Percentiles rank a stretch among this genome's conserved stretches.
Conservation (phyloP, 2,888 invertebrate species). For the Minunthozetes semirufus region DNA sequence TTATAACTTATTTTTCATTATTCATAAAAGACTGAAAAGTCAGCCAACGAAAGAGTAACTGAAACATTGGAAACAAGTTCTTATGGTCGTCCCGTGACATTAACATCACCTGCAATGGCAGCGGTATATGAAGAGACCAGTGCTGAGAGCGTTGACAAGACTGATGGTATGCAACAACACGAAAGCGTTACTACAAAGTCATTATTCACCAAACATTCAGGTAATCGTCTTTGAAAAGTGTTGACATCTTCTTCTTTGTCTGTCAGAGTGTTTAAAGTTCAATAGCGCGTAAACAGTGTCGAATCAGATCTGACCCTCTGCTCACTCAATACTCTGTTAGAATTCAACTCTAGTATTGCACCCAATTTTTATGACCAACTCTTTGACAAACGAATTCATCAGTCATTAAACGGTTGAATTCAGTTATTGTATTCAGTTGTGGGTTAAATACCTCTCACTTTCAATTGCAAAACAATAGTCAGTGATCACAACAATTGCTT, state of each 20-base stretch:
- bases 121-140: slow-evolving; percentile 29
- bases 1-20: neutral
- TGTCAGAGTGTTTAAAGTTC: slow-evolving; percentile 19
- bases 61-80: neutral
- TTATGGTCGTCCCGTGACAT: neutral
- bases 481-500: neutral
- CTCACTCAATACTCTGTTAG: neutral
- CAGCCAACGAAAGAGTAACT: neutral
- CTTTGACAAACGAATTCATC: neutral
- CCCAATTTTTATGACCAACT: slow-evolving; percentile 16
- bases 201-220: slow-evolving; percentile 20
- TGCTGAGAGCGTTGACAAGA: neutral
- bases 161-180: neutral
- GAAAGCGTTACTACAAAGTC: slow-evolving; percentile 24
- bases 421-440: neutral
- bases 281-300: slow-evolving; percentile 22
- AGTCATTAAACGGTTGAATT: neutral
- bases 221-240: neutral
- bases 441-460: slow-evolving; percentile 21
- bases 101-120: slow-evolving; percentile 24
- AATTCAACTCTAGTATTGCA: neutral
- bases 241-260: neutral
- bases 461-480: neutral
- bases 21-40: slow-evolving; percentile 5
- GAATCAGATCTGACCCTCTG: neutral